These are phyloP conservation scores for Synanthedon myopaeformis DNA, from an alignment of 2,888 invertebrate species.

Conservation along the genomic window DNA sequence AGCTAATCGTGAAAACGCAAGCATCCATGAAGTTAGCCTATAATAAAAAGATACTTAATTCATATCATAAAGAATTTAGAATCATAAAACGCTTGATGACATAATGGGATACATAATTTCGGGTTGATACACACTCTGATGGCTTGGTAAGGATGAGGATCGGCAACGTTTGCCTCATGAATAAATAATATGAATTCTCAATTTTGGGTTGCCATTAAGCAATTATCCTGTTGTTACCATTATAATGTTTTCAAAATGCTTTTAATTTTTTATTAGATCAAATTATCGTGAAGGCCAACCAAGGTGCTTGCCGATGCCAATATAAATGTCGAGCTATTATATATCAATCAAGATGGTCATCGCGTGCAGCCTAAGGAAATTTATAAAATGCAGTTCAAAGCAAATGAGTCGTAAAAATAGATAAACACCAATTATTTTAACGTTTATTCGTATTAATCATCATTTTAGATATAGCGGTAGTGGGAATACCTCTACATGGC, in stretches of 20 bases:
- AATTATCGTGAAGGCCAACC: slow-evolving; percentile 46
- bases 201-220: slow-evolving; percentile 61
- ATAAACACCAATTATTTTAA: too few species aligned
- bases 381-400: neutral
- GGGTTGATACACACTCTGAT: slow-evolving; percentile 45
- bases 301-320: slow-evolving; percentile 51
- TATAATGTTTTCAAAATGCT: slow-evolving; percentile 63
- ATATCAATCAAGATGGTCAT: slow-evolving; percentile 50
- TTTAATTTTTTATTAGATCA: slow-evolving; percentile 67
- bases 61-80: slow-evolving; percentile 57
- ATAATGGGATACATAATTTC: slow-evolving; percentile 62
- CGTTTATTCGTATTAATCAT: too few species aligned
- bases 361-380: slow-evolving; percentile 3
- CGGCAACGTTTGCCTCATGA: slow-evolving; percentile 50
- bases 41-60: slow-evolving; percentile 55
- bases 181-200: slow-evolving; percentile 64
- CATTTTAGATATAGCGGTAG: too few species aligned
- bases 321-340: slow-evolving; percentile 48
- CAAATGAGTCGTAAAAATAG: neutral
- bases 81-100: slow-evolving; percentile 65
- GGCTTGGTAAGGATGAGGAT: slow-evolving; percentile 50
- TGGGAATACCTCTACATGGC: too few species aligned
- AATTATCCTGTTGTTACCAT: slow-evolving; percentile 64
- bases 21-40: slow-evolving; percentile 43
- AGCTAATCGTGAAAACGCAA: slow-evolving; percentile 49